These are phyloP conservation scores for Amphimallon solstitiale DNA, from an alignment of 2,888 invertebrate species.

Conservation along the genomic window DNA sequence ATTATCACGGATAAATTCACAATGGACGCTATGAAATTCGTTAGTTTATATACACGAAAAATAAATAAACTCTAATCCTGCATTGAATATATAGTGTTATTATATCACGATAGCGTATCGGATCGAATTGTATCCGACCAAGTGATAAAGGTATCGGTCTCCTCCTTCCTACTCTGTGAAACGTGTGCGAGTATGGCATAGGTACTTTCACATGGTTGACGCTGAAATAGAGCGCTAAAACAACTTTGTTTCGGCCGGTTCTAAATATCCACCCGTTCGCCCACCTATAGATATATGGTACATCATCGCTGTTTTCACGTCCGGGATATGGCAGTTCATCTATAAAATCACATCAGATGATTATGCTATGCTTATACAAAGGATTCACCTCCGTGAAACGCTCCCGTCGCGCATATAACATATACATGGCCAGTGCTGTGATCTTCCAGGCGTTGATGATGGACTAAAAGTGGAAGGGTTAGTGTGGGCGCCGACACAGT, in stretches of 20 bases:
- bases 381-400: slow-evolving; percentile 34
- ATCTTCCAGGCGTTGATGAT: slow-evolving; percentile 59
- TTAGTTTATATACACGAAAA: slow-evolving; percentile 8
- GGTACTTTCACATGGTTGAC: slow-evolving; percentile 31
- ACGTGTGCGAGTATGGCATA: slow-evolving; percentile 7
- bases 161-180: neutral
- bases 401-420: slow-evolving; percentile 28
- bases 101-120: slow-evolving; percentile 17
- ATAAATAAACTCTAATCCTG: slow-evolving; percentile 2
- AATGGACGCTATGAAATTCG: slow-evolving; percentile 6
- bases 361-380: slow-evolving; percentile 53
- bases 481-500: slow-evolving; percentile 52
- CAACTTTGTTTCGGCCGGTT: slow-evolving; percentile 29
- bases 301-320: slow-evolving; percentile 22
- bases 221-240: slow-evolving; percentile 31
- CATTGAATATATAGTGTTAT: slow-evolving; percentile 8
- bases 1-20: slow-evolving; percentile 25
- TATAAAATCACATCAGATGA: slow-evolving; percentile 62
- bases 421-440: slow-evolving; percentile 51
- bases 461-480: slow-evolving; percentile 46
- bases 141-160: slow-evolving; percentile 23
- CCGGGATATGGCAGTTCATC: slow-evolving; percentile 56
- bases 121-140: slow-evolving; percentile 26
- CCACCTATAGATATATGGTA: neutral
- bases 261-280: slow-evolving; percentile 15